Conservation (phyloP, 2,113 vertebrate species). For the Grus americana region DNA sequence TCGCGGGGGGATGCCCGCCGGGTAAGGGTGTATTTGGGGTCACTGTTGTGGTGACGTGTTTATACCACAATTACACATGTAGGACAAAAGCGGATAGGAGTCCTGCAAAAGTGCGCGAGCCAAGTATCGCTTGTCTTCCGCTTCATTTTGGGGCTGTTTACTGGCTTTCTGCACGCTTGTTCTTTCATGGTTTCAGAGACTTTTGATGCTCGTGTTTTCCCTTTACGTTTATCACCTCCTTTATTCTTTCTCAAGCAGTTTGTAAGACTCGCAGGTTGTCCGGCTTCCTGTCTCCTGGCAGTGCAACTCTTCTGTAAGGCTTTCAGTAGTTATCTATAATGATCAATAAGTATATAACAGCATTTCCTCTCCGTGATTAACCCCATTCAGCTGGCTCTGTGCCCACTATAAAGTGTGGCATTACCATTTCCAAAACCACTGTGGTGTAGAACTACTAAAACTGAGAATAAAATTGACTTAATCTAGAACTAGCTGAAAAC, state of each 20-base stretch:
- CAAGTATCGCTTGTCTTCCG: background rate
- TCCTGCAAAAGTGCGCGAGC: background rate
- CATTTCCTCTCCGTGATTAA: background rate
- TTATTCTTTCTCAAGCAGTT: background rate
- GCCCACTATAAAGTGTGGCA: rapidly evolving
- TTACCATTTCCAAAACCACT: background rate
- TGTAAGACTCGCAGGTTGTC: background rate
- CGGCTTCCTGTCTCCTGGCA: background rate
- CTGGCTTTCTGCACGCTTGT: background rate
- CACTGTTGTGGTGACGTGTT: background rate
- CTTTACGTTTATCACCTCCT: background rate
- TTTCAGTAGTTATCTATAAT: background rate
- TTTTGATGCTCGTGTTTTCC: background rate
- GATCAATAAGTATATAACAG: too few relatives aligned
- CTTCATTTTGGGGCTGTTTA: background rate
- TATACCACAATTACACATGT: rapidly evolving
- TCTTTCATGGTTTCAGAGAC: background rate
- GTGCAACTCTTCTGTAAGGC: background rate
- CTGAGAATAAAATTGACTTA: background rate
- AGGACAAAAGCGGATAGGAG: background rate
- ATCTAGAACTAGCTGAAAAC: background rate
- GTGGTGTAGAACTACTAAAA: background rate
- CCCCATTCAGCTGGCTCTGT: background rate
- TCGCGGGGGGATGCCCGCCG: rapidly evolving
- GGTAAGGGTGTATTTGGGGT: rapidly evolving